Evolutionary conservation across 2,797 vertebrate genomes (phyloP).

Genomic region (Pteropus rufus): DNA sequence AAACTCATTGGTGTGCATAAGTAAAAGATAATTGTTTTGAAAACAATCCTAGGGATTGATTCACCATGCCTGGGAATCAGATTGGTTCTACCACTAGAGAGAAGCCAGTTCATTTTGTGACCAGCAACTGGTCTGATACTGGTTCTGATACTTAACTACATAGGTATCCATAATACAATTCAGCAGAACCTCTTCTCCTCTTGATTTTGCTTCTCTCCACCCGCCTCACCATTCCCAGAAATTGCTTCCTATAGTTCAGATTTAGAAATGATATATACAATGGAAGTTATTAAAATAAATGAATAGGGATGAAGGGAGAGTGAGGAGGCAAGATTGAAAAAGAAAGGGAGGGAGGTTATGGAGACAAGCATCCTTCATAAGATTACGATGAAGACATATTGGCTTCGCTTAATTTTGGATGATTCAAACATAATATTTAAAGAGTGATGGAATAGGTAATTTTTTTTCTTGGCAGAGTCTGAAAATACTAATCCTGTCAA

Average conservation of each 20-base stretch:
- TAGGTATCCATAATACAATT: not conserved
- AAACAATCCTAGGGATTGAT: not conserved
- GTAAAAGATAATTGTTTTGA: not conserved
- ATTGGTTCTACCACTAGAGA: not conserved
- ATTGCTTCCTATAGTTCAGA: not conserved
- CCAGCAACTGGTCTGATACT: too few species aligned
- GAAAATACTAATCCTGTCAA: not conserved
- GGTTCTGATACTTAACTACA: not conserved
- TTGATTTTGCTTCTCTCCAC: not conserved
- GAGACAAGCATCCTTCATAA: not conserved
- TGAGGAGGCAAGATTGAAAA: not conserved
- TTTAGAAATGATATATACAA: not conserved
- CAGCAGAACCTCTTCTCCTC: too few species aligned
- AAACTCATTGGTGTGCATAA: not conserved
- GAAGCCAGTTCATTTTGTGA: not conserved
- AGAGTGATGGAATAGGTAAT: not conserved
- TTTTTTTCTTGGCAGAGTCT: not conserved
- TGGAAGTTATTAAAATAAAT: not conserved
- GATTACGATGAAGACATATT: not conserved
- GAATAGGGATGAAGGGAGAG: not conserved
- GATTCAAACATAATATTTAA: not conserved
- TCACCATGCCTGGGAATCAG: not conserved
- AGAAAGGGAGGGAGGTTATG: not conserved
- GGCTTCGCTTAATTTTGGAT: not conserved
- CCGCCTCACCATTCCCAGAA: not conserved